A percentile compares a stretch with the other conserved stretches of the same genome.
These are phyloP conservation scores for Thunnus thynnus DNA, from an alignment of 2,113 vertebrate species.

Conservation along the genomic window DNA sequence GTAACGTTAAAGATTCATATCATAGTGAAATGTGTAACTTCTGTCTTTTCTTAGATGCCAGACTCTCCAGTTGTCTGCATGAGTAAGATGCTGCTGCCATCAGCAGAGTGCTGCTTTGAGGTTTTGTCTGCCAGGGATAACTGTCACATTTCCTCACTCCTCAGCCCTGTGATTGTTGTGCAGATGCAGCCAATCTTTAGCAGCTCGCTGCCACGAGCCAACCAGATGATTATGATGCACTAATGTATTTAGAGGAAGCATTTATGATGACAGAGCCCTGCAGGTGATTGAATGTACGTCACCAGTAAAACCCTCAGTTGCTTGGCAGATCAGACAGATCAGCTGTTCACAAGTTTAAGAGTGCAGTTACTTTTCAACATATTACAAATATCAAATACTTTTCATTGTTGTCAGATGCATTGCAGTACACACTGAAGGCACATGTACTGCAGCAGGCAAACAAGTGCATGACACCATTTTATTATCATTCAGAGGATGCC, in stretches of 20 bases:
- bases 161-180: conserved; percentile 72
- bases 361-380: neutral
- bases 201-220: conserved; percentile 48
- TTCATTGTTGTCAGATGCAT: neutral
- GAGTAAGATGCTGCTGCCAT: conserved; percentile 77
- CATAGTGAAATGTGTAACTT: neutral
- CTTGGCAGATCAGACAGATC: conserved; percentile 31
- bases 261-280: conserved; percentile 55
- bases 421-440: neutral
- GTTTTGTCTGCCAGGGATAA: conserved; percentile 81
- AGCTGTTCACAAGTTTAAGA: neutral
- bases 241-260: conserved; percentile 49
- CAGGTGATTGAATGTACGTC: conserved; percentile 37
- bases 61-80: conserved; percentile 71
- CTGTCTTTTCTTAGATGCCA: conserved; percentile 82
- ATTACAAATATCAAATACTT: neutral
- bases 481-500: conserved; percentile 55
- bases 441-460: neutral
- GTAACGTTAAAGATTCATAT: neutral
- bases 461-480: conserved; percentile 3
- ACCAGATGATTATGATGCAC: conserved; percentile 45
- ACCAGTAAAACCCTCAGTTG: conserved; percentile 38
- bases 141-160: conserved; percentile 83
- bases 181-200: conserved; percentile 75
- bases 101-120: conserved; percentile 79